Evolutionary conservation across 2,113 vertebrate species (phyloP), one percentile per base, ranked within the genome.

Genomic region (Melanostigma gelatinosum): DNA sequence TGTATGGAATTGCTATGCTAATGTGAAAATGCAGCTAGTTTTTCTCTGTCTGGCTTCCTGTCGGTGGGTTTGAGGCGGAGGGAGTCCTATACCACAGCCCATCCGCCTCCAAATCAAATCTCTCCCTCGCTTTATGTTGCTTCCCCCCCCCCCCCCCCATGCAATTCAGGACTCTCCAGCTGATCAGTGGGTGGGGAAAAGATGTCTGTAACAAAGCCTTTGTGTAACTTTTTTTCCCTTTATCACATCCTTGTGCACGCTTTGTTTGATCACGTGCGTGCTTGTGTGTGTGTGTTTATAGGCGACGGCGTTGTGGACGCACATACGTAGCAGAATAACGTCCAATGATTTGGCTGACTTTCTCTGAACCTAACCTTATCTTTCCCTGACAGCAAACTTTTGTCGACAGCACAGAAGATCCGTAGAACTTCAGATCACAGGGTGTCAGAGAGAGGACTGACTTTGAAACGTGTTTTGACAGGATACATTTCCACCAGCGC

Each of bases 381-480:
- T 92, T 85, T 87, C 85, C 86, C 55, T 38, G 36, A 79, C 85
- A 89, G 85, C 77, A 89, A 93, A 93, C 86, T 91, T 93, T 92
- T 89, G 80, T 85, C 27, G 85, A 93, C 87, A 87, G 85, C 77
- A 29, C 62, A 46, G 60, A 88, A 79, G 77, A 89, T 89, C 86
- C 76, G 34, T 80, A 85, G 74, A 90, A 92, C 91, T 90, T 82
- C 48, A 93, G 88, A 95, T 93, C 90, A 93, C 75, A 91, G 86
- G 61, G 79, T 57, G 77, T 92, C 89, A 90, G 78, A 68, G 44
- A 86, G 76, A 84, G 68, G 85, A 80, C 84, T 82, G 90, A 84
- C 82, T 93, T 90, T 94, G 88, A 93, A 88, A 90, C 86, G 64
- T 88, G 83, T 89, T 91, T 87, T 91, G 89, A 92, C 92, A 87